phyloP scores from a whole-genome alignment of 1,140 invertebrate species.

The Aphaenogaster floridana region DNA sequence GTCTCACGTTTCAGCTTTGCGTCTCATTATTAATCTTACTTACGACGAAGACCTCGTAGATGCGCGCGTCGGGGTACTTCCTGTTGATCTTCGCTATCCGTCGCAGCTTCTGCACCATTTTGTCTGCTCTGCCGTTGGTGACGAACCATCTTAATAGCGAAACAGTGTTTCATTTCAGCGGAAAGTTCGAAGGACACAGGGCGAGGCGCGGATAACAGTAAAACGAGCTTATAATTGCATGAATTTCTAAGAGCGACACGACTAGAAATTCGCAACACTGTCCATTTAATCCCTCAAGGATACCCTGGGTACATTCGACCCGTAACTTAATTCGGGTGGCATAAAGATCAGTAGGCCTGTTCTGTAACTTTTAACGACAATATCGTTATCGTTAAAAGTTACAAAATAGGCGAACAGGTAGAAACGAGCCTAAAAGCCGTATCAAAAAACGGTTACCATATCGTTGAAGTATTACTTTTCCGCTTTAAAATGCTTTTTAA shows the following conservation, averaged over 20 bases:
- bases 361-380: too few relatives aligned
- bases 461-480: too few relatives aligned
- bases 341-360: too few relatives aligned
- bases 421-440: too few relatives aligned
- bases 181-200: background rate
- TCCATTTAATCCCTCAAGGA: background rate
- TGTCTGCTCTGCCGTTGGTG: constrained; percentile 81
- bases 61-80: constrained; percentile 76
- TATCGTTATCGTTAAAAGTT: too few relatives aligned
- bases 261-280: background rate
- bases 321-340: too few relatives aligned
- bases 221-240: constrained; percentile 16
- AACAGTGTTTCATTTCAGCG: constrained; percentile 31
- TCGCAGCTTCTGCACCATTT: constrained; percentile 82
- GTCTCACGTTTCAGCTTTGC: background rate
- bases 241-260: background rate
- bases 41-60: constrained; percentile 81
- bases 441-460: too few relatives aligned
- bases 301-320: too few relatives aligned
- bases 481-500: too few relatives aligned
- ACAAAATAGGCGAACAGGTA: too few relatives aligned
- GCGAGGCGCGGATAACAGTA: background rate
- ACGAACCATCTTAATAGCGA: constrained; percentile 82
- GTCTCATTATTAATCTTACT: constrained; percentile 56
- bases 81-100: constrained; percentile 82